These are phyloP conservation scores for Tyrophagus putrescentiae DNA, from an alignment of 1,140 invertebrate species.

Conservation along the genomic window DNA sequence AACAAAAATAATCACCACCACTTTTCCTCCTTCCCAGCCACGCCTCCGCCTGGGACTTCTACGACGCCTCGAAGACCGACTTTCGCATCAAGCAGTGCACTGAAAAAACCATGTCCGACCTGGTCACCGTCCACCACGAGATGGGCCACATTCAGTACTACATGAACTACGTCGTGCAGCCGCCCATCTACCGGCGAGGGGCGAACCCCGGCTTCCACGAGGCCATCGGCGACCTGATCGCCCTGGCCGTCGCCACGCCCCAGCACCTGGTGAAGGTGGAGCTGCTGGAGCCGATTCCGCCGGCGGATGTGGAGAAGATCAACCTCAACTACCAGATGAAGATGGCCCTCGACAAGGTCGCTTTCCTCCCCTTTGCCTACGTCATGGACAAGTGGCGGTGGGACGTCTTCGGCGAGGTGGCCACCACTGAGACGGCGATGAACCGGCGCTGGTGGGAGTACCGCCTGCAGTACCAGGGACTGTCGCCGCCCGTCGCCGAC, in stretches of 20 bases:
- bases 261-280: slow-evolving; percentile 61
- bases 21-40: slow-evolving; percentile 44
- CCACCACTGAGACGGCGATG: slow-evolving; percentile 49
- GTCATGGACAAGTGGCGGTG: slow-evolving; percentile 72
- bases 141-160: slow-evolving; percentile 76
- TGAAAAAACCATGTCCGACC: slow-evolving; percentile 50
- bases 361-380: slow-evolving; percentile 71
- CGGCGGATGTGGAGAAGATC: slow-evolving; percentile 29
- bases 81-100: slow-evolving; percentile 78
- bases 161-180: slow-evolving; percentile 60
- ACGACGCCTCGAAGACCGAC: slow-evolving; percentile 49
- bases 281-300: slow-evolving; percentile 39
- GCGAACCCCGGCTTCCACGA: slow-evolving; percentile 88
- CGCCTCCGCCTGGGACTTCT: slow-evolving; percentile 77
- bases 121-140: slow-evolving; percentile 68
- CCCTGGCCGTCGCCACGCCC: slow-evolving; percentile 52
- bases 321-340: slow-evolving; percentile 58
- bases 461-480: slow-evolving; percentile 56
- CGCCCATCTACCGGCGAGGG: slow-evolving; percentile 52
- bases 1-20: background rate
- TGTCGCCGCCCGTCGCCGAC: slow-evolving; percentile 57
- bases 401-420: slow-evolving; percentile 60
- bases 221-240: slow-evolving; percentile 75
- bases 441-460: slow-evolving; percentile 65
- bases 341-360: slow-evolving; percentile 67